These are phyloP conservation scores for Pasiphila rectangulata DNA, from an alignment of 2,888 invertebrate species.

Conservation along the genomic window DNA sequence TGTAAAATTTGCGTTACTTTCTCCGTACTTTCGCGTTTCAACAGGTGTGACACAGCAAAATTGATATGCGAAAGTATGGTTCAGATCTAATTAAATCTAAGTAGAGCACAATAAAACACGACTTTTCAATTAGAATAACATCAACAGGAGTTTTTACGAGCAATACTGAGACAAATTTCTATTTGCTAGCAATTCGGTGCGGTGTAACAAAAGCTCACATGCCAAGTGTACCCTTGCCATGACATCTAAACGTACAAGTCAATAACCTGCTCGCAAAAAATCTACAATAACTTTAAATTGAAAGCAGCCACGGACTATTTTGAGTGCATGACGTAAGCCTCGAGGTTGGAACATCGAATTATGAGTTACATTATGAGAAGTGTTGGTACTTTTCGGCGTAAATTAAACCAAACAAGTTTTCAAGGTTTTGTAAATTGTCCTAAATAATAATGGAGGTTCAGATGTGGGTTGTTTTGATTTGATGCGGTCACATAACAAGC, in stretches of 20 bases:
- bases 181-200: constrained; percentile 32
- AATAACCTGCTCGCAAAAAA: constrained; percentile 73
- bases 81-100: constrained; percentile 4
- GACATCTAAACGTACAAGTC: constrained; percentile 71
- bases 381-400: constrained; percentile 37
- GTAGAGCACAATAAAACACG: constrained; percentile 5
- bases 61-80: not conserved
- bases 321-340: constrained; percentile 65
- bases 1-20: no score
- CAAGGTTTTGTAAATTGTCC: constrained; percentile 36
- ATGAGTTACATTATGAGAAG: constrained; percentile 46
- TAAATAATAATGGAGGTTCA: constrained; percentile 19
- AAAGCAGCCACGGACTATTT: constrained; percentile 65
- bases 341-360: constrained; percentile 43
- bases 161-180: constrained; percentile 19
- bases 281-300: constrained; percentile 68
- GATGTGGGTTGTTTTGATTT: constrained; percentile 15
- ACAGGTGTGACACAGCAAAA: not conserved
- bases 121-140: constrained; percentile 27
- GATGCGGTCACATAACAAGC: constrained; percentile 1
- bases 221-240: constrained; percentile 63
- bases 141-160: constrained; percentile 32
- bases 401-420: constrained; percentile 35
- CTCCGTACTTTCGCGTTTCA: not conserved
- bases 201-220: constrained; percentile 36